A percentile compares a stretch with the other conserved stretches of the same genome.
Evolutionary conservation across 2,113 vertebrate genomes (phyloP).

Genomic region (Ellobius talpinus): DNA sequence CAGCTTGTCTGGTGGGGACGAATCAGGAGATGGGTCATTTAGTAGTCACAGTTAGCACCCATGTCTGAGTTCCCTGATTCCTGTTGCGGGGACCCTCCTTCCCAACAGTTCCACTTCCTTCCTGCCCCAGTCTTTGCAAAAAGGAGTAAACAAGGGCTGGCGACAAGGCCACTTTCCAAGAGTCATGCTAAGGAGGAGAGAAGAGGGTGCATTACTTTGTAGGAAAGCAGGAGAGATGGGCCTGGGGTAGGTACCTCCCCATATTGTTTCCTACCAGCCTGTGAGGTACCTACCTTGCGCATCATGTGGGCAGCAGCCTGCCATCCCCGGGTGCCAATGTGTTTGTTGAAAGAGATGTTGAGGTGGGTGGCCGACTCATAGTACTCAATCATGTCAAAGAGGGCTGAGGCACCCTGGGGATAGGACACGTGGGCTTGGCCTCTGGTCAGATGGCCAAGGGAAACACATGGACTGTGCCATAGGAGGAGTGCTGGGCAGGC

Average conservation of each 20-base stretch:
- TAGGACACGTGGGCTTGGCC: neutral
- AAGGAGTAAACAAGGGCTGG: neutral
- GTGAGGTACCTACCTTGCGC: constrained; percentile 91
- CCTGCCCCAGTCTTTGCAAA: neutral
- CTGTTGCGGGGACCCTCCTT: neutral
- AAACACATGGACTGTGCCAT: neutral
- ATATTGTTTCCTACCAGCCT: neutral
- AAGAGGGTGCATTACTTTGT: neutral
- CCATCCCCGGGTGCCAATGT: constrained; percentile 97
- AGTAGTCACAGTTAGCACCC: neutral
- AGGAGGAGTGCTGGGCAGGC: neutral
- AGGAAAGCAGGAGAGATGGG: neutral
- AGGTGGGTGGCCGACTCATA: constrained; percentile 98
- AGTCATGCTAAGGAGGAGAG: rapidly evolving
- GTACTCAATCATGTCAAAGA: constrained; percentile 99
- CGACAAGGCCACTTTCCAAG: neutral
- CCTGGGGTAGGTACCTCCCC: neutral
- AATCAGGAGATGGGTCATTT: rapidly evolving
- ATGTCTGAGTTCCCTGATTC: neutral
- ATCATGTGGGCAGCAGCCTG: constrained; percentile 98
- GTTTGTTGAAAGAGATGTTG: constrained; percentile 98
- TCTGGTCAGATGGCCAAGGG: neutral
- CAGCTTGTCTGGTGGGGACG: constrained; percentile 90
- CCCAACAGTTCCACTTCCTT: neutral
- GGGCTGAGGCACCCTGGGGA: constrained; percentile 93